Evolutionary conservation across 2,797 vertebrate genomes (phyloP), one percentile per base, ranked within the genome.

Genomic region (Menidia menidia): DNA sequence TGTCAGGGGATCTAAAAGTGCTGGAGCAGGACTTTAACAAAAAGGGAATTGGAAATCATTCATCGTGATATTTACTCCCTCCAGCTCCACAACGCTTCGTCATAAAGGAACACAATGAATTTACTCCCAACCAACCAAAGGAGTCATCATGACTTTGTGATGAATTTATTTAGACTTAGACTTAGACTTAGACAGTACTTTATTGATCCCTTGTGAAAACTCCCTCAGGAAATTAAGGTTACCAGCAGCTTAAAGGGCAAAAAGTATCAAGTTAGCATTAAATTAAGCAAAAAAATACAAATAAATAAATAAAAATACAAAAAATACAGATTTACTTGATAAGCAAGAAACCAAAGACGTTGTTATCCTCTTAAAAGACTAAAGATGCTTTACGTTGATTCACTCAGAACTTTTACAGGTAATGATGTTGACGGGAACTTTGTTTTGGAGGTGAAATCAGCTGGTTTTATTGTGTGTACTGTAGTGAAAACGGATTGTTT

Each of bases 391-490:
- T 6, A 7, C 10, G 2, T 18, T 18, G 47, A 48, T 12, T 25
- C 6, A 25, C 6, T 51, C 12, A 6, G 25, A 51, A 11, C 18
- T 11, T 50, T 5, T 19, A n/a, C 47, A 13, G 10, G 10, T 25
- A 25, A 25, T 19, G 48, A 51, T 25, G 25, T 11, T 19, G 19
- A 30, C 19, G 12, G 19, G 25, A 51, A 25, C 19, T 25, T 18
- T 7, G 25, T 18, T 18, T 4, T n/a, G 0, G 0, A 62, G 15
- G 18, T 3, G 11, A 6, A 16, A 58, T 39, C 60, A 19, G 33
- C n/a, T 57, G 39, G 54, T 48, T 0, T 25, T 31, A 14, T 11
- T 15, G 41, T 32, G 48, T 51, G 48, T 19, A 51, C 19, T 25
- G 48, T 51, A 51, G 9, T 19, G 25, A 51, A 39, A 51, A 18